Base-by-base conservation (phyloP, 2,113 vertebrate species). In the Callithrix jacchus region DNA sequence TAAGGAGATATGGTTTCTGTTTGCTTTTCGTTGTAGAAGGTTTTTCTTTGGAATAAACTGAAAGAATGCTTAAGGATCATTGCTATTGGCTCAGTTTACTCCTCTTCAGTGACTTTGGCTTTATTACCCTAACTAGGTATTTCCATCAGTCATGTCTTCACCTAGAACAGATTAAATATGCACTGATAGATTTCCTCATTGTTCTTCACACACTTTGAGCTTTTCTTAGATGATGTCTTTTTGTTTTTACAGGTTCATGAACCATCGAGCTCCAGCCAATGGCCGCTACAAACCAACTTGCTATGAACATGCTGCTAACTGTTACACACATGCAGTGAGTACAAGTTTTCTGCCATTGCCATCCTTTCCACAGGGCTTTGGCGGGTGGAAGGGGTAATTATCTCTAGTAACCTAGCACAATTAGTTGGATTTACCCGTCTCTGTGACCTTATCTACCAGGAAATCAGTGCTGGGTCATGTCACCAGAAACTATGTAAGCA, bases 251-350 rank as follows among this genome's bases (percentile, higher is more conserved):
- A 99, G 99, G 99, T 99, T 99, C 97, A 99, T 99, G 99, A 99
- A 99, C 99, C 99, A 99, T 95, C 99, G 99, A 96, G 99, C 99
- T 89, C 98, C 99, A 79, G 99, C 99, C 58, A 99, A 99, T 98
- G 99, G 99, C 98, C 99, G 99, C 98, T 99, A 99, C 98, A 99
- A 99, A 93, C 99, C 99, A 87, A 99, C 99, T 49, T 99, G 99
- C 98, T 99, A 99, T 0, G 99, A 99, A 91, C 99, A 99, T 89
- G 99, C 99, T 96, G 99, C 99, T 87, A 99, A 99, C 99, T 99
- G 99, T 98, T 99, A 99, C 98, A 99, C 99, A 87, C 99, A 99
- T 35, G 99, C 99, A 94, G 99, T 99, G 97, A 99, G 99, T 98
- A 95, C 1, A 1, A 4, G 11, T 42, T 40, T n/a, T 73, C 74